Evolutionary conservation across 2,797 vertebrate genomes (phyloP).

Genomic region (Sternarchorhynchus goeldii): DNA sequence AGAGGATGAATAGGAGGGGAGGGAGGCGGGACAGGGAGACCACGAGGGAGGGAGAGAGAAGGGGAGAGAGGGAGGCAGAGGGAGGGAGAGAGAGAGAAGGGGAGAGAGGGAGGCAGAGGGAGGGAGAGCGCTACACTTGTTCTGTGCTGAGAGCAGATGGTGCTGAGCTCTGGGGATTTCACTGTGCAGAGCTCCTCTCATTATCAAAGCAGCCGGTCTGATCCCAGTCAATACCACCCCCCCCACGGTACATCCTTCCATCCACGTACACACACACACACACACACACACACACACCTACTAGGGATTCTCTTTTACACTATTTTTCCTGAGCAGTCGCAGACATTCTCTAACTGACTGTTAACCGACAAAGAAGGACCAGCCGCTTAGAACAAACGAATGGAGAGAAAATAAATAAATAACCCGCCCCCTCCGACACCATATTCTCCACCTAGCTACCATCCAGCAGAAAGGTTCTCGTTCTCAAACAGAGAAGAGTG

Average conservation of each 20-base stretch:
- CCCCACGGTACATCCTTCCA: constrained; percentile 25
- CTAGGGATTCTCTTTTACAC: too few species aligned
- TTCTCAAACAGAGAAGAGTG: too few species aligned
- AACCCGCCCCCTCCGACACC: too few species aligned
- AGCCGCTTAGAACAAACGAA: too few species aligned
- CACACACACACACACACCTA: not conserved
- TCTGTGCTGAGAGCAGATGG: constrained; percentile 66
- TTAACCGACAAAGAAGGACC: too few species aligned
- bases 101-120: constrained; percentile 35
- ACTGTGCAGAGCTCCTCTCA: constrained; percentile 56
- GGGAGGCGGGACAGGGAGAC: constrained; percentile 48
- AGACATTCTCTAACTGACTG: too few species aligned
- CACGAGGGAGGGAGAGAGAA: constrained; percentile 40
- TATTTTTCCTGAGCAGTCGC: too few species aligned
- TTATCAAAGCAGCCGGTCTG: constrained; percentile 58
- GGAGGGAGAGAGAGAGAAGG: constrained; percentile 31
- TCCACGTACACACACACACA: constrained; percentile 36
- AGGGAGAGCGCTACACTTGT: constrained; percentile 62
- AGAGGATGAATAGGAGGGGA: constrained; percentile 19
- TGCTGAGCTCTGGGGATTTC: constrained; percentile 57
- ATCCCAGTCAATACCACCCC: constrained; percentile 50
- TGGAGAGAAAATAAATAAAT: too few species aligned
- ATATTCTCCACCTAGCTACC: too few species aligned
- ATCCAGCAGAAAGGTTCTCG: too few species aligned
- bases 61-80: constrained; percentile 54